phyloP scores from a whole-genome alignment of 1,140 invertebrate species.

The Antheraea mylitta region DNA sequence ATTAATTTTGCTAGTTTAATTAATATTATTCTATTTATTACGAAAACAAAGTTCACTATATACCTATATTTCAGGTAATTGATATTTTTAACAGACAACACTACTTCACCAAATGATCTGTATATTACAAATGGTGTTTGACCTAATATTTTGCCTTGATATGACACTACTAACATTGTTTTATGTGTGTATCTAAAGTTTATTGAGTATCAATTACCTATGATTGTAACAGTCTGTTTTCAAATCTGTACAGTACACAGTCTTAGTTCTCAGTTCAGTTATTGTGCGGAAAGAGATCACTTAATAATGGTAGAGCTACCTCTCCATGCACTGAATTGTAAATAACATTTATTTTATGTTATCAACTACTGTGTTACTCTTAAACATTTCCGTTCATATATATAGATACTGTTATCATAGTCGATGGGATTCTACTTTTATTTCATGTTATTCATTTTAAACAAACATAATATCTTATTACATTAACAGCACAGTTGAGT shows the following conservation, averaged over 20 bases:
- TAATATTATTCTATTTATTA: no score
- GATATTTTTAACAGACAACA: no score
- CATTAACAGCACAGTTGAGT: not conserved
- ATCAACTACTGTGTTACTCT: not conserved
- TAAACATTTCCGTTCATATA: constrained; percentile 15
- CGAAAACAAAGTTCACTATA: no score
- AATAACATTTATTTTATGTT: constrained; percentile 15
- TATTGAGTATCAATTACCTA: constrained; percentile 9
- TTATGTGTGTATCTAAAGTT: constrained; percentile 7
- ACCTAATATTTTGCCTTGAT: not conserved
- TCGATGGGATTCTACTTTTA: not conserved
- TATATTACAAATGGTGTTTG: not conserved
- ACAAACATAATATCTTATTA: not conserved
- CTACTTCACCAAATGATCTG: not conserved
- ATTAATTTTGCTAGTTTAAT: no score
- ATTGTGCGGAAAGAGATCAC: not conserved
- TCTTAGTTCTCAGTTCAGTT: not conserved
- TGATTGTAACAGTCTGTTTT: constrained; percentile 13
- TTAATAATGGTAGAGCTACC: constrained; percentile 15
- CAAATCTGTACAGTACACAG: constrained; percentile 1
- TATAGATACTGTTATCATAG: not conserved
- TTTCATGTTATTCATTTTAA: not conserved
- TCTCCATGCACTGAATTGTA: constrained; percentile 14
- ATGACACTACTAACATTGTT: constrained; percentile 9
- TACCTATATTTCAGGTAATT: no score